Conservation (phyloP, 1,140 invertebrate species). For the Bactericera cockerelli region DNA sequence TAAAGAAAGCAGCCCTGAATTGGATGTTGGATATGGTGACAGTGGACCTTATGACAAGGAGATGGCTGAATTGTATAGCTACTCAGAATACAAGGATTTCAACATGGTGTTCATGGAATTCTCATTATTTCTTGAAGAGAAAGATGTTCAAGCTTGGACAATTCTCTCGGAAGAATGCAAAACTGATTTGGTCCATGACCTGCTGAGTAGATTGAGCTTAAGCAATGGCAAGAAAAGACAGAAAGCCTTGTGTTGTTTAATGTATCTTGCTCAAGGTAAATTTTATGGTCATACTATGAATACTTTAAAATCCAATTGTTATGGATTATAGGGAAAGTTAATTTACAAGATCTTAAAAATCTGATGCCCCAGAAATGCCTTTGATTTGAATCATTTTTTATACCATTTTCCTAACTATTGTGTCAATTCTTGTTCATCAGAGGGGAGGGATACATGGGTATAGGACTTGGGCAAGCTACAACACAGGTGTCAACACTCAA, state of each 20-base stretch:
- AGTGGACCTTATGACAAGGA: slow-evolving; percentile 1
- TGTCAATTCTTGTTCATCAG: too few species aligned
- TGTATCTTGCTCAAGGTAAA: slow-evolving; percentile 1
- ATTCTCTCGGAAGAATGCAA: neutral
- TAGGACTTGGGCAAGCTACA: too few species aligned
- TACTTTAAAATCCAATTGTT: too few species aligned
- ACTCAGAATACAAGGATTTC: slow-evolving; percentile 1
- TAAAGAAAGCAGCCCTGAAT: neutral
- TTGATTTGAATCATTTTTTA: too few species aligned
- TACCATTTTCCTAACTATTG: too few species aligned
- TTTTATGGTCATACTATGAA: too few species aligned
- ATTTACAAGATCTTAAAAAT: too few species aligned
- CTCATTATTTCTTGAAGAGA: neutral
- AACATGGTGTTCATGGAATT: neutral
- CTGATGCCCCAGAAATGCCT: too few species aligned
- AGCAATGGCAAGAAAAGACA: neutral
- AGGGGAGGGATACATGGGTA: too few species aligned
- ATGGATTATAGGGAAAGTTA: too few species aligned
- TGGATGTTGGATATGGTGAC: neutral
- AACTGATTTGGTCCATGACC: neutral
- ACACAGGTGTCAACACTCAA: too few species aligned
- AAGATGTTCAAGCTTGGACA: neutral
- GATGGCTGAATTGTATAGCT: neutral
- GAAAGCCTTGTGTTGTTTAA: slow-evolving; percentile 1
- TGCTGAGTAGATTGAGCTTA: neutral